Conservation (phyloP, 2,113 vertebrate species). For the Morone chrysops region DNA sequence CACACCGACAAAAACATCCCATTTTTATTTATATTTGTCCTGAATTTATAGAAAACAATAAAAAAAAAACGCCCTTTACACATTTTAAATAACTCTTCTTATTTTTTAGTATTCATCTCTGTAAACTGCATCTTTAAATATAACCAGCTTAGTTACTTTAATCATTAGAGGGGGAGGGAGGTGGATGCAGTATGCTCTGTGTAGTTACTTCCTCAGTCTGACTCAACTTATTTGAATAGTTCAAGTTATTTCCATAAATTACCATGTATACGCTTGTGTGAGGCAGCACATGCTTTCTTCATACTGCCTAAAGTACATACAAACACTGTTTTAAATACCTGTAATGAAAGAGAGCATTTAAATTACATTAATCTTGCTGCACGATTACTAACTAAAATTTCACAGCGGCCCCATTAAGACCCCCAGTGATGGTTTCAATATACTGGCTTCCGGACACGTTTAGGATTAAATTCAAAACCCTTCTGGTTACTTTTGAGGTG, state of each 20-base stretch:
- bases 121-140: constrained; percentile 8
- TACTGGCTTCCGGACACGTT: background rate
- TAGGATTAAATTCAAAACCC: background rate
- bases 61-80: background rate
- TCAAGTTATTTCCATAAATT: constrained; percentile 50
- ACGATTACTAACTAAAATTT: background rate
- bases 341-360: background rate
- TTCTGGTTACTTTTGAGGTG: background rate
- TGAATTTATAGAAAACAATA: background rate
- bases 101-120: background rate
- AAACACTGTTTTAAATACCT: background rate
- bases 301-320: background rate
- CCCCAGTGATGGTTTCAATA: background rate
- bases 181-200: background rate
- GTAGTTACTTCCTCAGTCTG: background rate
- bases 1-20: constrained; percentile 21
- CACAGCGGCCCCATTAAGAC: no score
- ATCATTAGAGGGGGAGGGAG: background rate
- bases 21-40: background rate
- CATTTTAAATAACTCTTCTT: background rate
- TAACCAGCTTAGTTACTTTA: constrained; percentile 38
- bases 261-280: background rate
- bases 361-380: background rate
- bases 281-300: background rate
- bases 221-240: constrained; percentile 45